These are phyloP conservation scores for Macrostomum cliftonense DNA, from an alignment of 2,888 invertebrate genomes.

Conservation along the genomic window DNA sequence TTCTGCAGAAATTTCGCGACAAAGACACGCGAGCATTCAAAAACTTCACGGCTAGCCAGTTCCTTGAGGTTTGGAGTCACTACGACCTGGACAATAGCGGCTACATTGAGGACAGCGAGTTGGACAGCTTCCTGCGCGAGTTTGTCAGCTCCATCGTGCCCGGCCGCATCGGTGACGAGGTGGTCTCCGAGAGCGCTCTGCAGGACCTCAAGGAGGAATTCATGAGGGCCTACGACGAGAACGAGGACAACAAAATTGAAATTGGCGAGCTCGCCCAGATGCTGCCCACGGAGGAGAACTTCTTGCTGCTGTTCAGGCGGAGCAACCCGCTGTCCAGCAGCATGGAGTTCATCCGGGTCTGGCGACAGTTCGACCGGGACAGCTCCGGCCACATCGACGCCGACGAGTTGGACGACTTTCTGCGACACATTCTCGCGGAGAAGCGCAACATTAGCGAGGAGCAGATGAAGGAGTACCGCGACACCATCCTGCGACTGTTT, in stretches of 20 bases:
- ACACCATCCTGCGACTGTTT: too few species aligned
- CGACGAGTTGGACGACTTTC: slow-evolving; percentile 52
- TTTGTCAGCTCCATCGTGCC: slow-evolving; percentile 73
- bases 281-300: slow-evolving; percentile 81
- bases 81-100: slow-evolving; percentile 83
- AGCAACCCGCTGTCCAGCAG: slow-evolving; percentile 81
- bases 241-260: slow-evolving; percentile 73
- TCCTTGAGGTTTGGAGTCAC: slow-evolving; percentile 92
- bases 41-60: slow-evolving; percentile 74
- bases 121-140: slow-evolving; percentile 72
- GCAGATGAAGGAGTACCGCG: too few species aligned
- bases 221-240: slow-evolving; percentile 86
- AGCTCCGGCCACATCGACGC: slow-evolving; percentile 75
- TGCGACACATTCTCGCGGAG: too few species aligned
- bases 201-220: slow-evolving; percentile 72
- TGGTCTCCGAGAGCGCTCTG: slow-evolving; percentile 70
- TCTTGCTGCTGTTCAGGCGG: slow-evolving; percentile 69
- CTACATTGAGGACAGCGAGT: slow-evolving; percentile 74
- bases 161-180: slow-evolving; percentile 59
- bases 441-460: too few species aligned
- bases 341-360: slow-evolving; percentile 71
- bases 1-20: slow-evolving; percentile 75
- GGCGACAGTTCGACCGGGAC: slow-evolving; percentile 72
- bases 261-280: slow-evolving; percentile 78
- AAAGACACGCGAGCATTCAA: slow-evolving; percentile 67